Percentiles rank a stretch among this genome's conserved stretches.
Evolutionary conservation across 1,140 invertebrate species (phyloP).

Genomic region (Popillia japonica): DNA sequence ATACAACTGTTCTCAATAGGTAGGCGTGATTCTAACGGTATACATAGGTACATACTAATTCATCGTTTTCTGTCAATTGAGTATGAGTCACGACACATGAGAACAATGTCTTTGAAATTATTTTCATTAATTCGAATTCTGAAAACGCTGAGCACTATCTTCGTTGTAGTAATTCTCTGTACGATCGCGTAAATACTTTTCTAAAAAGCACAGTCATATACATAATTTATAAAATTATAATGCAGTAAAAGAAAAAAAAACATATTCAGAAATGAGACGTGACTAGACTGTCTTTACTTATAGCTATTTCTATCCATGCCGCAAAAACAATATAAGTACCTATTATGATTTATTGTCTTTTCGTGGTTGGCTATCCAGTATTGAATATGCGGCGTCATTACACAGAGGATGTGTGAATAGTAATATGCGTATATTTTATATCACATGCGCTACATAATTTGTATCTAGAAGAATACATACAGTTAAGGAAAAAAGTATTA

Average conservation of each 20-base stretch:
- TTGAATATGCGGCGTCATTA: not conserved
- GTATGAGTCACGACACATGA: no score
- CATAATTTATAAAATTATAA: not conserved
- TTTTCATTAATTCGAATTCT: no score
- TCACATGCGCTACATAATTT: no score
- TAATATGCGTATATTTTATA: not conserved
- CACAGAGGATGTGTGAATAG: not conserved
- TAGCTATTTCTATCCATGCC: not conserved
- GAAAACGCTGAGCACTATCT: no score
- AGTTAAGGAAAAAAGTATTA: no score
- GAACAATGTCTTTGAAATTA: no score
- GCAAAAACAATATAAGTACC: conserved; percentile 7
- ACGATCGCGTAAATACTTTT: no score
- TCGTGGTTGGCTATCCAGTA: not conserved
- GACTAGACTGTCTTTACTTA: not conserved
- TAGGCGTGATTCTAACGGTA: not conserved
- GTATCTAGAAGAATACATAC: no score
- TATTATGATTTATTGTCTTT: not conserved
- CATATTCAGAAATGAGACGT: not conserved
- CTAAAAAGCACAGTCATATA: no score
- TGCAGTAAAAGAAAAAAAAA: not conserved
- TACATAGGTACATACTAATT: not conserved
- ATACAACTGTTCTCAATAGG: not conserved
- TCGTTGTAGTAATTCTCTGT: no score
- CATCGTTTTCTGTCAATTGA: no score